Base-by-base conservation (phyloP, 1,140 invertebrate genomes). In the Formica exsecta region DNA sequence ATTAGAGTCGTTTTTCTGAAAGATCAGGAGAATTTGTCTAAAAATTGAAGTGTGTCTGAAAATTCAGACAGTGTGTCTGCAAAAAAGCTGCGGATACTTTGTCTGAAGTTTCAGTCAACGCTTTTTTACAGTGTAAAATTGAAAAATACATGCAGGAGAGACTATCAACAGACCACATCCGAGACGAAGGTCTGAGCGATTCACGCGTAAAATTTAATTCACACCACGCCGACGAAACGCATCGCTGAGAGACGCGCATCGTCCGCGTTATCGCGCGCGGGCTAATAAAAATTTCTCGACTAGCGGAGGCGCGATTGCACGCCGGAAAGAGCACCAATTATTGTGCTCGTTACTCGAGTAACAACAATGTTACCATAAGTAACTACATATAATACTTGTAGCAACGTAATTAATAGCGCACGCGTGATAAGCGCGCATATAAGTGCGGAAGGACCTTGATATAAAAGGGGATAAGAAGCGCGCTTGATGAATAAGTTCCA, bases 291-390 rank as follows among this genome's bases (percentile, higher is more conserved):
- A 83, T 62, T 83, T 57, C 68, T 36, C 38, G 32, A 48, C n/a
- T 38, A 44, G 62, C 51, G 32, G 48, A 48, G 38, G 25, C 19
- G 54, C 54, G 54, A 74, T 61, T 25, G 41, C 19, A 32, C 68
- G 54, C 25, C 25, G 32, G 38, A 41, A 32, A 41, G 41, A 74
- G 54, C 68, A 8, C 16, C 79, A 74, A 83, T 83, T 83, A 83
- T 83, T 83, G 79, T 62, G 79, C 79, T 83, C 79, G 54, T 83
- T 83, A 81, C 79, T 44, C 36, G 48, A 81, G 25, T 59, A 73
- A 54, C 68, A 83, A 54, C 29, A 36, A 54, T 74, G 16, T 70
- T 48, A 25, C 25, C 25, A 11, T 25, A 70, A 38, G 29, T 59
- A 81, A 81, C 29, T 61, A 71, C 9, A 44, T 16, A 48, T 19